Conservation (phyloP, 2,113 vertebrate species). For the Empidonax traillii region DNA sequence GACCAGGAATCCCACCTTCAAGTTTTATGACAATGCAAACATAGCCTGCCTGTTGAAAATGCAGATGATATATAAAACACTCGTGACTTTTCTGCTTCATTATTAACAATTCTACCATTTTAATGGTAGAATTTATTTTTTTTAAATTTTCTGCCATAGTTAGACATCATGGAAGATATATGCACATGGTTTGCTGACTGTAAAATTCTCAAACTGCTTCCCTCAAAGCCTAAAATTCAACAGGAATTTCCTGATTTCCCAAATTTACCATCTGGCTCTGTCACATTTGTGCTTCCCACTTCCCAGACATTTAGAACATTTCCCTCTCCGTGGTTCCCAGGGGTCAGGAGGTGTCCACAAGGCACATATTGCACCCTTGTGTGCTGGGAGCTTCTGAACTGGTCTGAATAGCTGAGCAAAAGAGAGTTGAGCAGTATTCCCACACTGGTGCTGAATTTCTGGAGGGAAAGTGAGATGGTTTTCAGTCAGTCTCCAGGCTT, state of each 20-base stretch:
- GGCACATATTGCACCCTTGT: background rate
- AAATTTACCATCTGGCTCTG: background rate
- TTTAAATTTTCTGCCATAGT: background rate
- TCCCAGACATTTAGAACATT: no score
- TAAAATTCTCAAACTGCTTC: background rate
- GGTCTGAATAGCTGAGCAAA: background rate
- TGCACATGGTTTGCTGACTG: background rate
- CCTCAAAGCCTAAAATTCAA: background rate
- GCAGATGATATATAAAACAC: background rate
- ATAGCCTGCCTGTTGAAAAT: background rate
- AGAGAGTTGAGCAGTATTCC: background rate
- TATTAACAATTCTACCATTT: background rate
- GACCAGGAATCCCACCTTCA: background rate
- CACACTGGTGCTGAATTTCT: background rate
- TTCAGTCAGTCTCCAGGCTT: background rate
- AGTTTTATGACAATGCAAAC: background rate
- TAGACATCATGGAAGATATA: background rate
- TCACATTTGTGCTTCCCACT: no score
- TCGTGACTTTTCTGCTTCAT: rapidly evolving
- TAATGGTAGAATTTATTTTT: no score
- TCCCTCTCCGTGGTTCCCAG: background rate
- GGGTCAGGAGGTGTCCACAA: background rate
- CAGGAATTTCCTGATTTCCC: background rate
- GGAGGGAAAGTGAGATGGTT: background rate
- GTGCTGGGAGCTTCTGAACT: background rate